Base-by-base conservation (phyloP, 2,888 invertebrate species). In the Andrena fulva region DNA sequence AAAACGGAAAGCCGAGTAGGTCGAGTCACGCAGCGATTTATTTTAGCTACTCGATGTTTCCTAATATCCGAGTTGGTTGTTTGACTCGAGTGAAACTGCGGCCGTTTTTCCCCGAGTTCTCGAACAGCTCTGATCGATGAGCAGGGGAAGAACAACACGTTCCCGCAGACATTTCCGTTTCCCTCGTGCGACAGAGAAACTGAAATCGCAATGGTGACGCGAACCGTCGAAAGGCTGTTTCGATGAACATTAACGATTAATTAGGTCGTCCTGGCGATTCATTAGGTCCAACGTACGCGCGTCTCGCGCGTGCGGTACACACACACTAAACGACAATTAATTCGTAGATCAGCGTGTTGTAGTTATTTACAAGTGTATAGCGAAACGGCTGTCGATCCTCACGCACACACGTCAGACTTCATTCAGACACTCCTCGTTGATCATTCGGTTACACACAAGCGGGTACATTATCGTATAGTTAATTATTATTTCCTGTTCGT, bases 211-310 rank as follows among this genome's bases (percentile, higher is more conserved):
- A 42, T 42, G 42, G 42, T 42, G 68, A 27, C 56, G 76, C 82
- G 63, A 67, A 48, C 80, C 77, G 80, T 86, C 81, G 80, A 84
- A 86, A 88, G 87, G 89, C 87, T 86, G 86, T 84, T 77, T 89
- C 81, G 87, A 88, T 88, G 85, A 84, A 85, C 66, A 74, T 64
- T 86, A 87, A 86, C 77, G 68, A 76, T 82, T 88, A 87, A 80
- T 89, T 90, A 90, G 89, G 89, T 90, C 90, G 88, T 84, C 78
- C 73, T 75, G 77, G 80, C 85, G 80, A 80, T 82, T 70, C 59
- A 10, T 87, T 89, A 90, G 89, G 87, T 89, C 86, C 86, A 78
- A 79, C 29, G 54, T 62, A 24, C 52, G 59, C 24, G 67, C 62
- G 35, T 42, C 24, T 71, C 35, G 70, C 48, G n/a, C 35, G 56